These are phyloP conservation scores for Zeus faber DNA, from an alignment of 2,113 vertebrate genomes.

Conservation along the genomic window DNA sequence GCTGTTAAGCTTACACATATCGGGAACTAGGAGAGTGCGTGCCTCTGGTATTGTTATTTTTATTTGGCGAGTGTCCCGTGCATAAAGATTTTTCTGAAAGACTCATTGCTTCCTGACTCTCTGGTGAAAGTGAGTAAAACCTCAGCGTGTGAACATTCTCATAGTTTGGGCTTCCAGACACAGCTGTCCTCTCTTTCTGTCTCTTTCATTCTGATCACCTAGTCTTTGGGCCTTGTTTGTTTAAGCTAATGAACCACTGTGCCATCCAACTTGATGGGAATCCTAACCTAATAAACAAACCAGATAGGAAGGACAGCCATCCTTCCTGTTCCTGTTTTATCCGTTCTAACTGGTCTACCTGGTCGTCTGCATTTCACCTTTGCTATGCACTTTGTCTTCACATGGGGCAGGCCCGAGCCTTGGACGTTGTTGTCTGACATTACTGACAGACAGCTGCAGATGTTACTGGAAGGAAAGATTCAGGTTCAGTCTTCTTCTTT, in stretches of 20 bases:
- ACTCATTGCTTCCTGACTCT: not conserved
- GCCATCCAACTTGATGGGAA: slow-evolving; percentile 4
- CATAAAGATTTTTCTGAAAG: slow-evolving; percentile 13
- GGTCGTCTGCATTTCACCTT: not conserved
- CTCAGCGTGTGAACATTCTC: too few species aligned
- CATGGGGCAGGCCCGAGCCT: slow-evolving; percentile 4
- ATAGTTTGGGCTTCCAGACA: too few species aligned
- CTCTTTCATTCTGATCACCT: slow-evolving; percentile 15
- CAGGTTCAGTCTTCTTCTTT: not conserved
- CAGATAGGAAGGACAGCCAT: slow-evolving; percentile 12
- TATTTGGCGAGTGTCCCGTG: slow-evolving; percentile 8
- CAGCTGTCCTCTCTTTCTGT: too few species aligned
- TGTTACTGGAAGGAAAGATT: not conserved
- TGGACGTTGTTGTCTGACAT: slow-evolving; percentile 11
- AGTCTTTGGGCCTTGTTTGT: slow-evolving; percentile 15
- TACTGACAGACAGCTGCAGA: slow-evolving; percentile 17
- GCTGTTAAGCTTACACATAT: slow-evolving; percentile 26
- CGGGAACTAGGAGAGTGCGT: slow-evolving; percentile 15
- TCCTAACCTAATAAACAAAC: too few species aligned
- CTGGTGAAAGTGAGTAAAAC: not conserved
- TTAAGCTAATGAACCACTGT: slow-evolving; percentile 26
- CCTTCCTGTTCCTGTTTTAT: slow-evolving; percentile 27
- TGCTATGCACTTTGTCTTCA: slow-evolving; percentile 10
- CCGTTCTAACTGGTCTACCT: slow-evolving; percentile 5
- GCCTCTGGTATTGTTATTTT: slow-evolving; percentile 4